Base-by-base conservation (phyloP, 2,888 invertebrate species). In the Schizaphis graminum region DNA sequence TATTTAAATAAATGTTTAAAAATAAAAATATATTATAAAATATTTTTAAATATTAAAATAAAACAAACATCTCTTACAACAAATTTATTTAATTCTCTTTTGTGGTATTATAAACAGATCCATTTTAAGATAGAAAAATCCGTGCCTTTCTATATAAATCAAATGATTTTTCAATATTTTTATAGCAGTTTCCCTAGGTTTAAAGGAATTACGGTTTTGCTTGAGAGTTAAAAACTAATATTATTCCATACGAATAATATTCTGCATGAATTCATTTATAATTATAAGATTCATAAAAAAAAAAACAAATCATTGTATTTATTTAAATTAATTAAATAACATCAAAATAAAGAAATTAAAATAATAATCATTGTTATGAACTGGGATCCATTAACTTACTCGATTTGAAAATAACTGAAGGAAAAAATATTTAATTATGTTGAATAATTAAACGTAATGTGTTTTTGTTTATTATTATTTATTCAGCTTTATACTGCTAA, bases 261-360 rank as follows among this genome's bases (percentile, higher is more conserved):
- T 41, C 0, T 77, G 8, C 35, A 3, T 35, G 35, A 35, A 21
- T 77, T 77, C 7, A 77, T 35, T 77, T 77, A 35, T 53, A 35
- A 8, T 8, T 77, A 77, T 77, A 8, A 77, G 35, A 77, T 8
- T 3, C 35, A 77, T 77, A 35, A 5, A 16, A 44, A 67, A 67
- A 67, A 77, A 77, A 77, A 21, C 8, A 21, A 77, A 8, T 77
- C 35, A 77, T 77, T 35, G 21, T 77, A 35, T 77, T 35, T 8
- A 77, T 77, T 35, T 77, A 3, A 77, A 87, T 87, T 87, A 87
- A 87, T 87, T 47, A 53, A 87, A 87, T 21, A 49, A 49, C 87
- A 87, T 28, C n/a, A 86, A 86, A 87, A 49, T 87, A 1, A 49
- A 49, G 49, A 87, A 16, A 87, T 49, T 49, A 49, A 87, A 47